Evolutionary conservation across 2,113 vertebrate genomes (phyloP).

Genomic region (Neomonachus schauinslandi): DNA sequence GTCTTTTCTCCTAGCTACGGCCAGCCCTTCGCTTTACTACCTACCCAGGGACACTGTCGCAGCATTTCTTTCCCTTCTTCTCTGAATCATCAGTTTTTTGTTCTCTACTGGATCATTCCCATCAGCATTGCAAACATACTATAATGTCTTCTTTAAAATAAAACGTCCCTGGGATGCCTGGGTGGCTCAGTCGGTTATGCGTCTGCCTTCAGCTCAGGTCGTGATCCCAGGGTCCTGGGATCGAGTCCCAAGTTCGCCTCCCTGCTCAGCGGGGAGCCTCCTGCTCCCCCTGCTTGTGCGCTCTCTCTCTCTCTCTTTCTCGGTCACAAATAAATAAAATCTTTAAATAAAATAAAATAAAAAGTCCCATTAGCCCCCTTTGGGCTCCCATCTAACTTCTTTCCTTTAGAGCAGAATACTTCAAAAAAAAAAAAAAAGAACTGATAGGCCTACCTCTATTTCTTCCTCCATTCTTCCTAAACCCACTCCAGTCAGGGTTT

Average conservation of each 20-base stretch:
- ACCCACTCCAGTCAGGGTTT: background rate
- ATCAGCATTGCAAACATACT: background rate
- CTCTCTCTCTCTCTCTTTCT: too few relatives aligned
- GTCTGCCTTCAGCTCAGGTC: background rate
- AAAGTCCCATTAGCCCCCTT: background rate
- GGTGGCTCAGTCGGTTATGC: background rate
- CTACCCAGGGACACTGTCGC: background rate
- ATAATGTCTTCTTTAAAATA: background rate
- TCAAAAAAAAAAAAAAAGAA: background rate
- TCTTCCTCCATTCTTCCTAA: conserved; percentile 26
- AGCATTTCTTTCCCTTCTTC: background rate
- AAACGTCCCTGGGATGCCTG: background rate
- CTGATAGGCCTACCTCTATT: background rate
- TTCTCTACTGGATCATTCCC: background rate
- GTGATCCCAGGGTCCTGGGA: background rate
- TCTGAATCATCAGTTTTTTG: background rate
- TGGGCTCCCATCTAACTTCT: background rate
- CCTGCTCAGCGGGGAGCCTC: background rate
- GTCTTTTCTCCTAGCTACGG: background rate
- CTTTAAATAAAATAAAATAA: background rate
- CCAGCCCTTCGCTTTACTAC: background rate
- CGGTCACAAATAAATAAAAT: background rate
- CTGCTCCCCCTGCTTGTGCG: background rate
- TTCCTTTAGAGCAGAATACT: background rate
- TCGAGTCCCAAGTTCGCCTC: background rate